Evolutionary conservation across 2,888 invertebrate genomes (phyloP), one percentile per base, ranked within the genome.

Genomic region (Rutpela maculata): DNA sequence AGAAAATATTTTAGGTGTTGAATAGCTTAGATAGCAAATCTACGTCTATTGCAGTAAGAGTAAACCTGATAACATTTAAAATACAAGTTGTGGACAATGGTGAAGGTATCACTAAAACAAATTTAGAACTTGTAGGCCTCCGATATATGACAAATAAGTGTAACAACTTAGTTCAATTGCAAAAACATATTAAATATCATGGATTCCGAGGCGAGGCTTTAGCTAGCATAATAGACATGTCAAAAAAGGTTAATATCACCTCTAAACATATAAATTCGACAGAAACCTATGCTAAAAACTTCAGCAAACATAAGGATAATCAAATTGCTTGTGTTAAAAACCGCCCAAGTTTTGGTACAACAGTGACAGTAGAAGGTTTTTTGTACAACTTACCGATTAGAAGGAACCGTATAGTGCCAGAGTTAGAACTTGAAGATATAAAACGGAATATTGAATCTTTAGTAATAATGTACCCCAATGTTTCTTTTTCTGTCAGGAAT

Each of bases 11-110:
- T 84, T 84, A 95, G 95, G 91, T 95, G 38, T 90, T 92, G 78
- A 95, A 96, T 89, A 91, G 95, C 31, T 87, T 96, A 78, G 95
- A 95, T 89, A 94, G 95, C 11, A 91, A 91, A 79, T 92, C 95
- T 1, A 93, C 92, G 18, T 93, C 93, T 26, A 92, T 96, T 75
- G 95, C 95, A 19, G 91, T 96, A 70, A 91, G 95, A 84, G 87
- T 96, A 26, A 90, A 95, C 87, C 88, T 93, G 31, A 86, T 90
- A 74, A 91, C 92, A 78, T 91, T 91, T 83, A 91, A 91, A 81
- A 91, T 96, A 81, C 95, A 95, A 91, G 94, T 96, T 7, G 91
- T 95, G 56, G 96, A 96, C 87, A 95, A 96, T 90, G 96, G 96
- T 1, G 83, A 80, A 82, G 96, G 96, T 1, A 92, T 96, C 38